phyloP scores from a whole-genome alignment of 2,797 vertebrate genomes.

The Sebastes itinus region DNA sequence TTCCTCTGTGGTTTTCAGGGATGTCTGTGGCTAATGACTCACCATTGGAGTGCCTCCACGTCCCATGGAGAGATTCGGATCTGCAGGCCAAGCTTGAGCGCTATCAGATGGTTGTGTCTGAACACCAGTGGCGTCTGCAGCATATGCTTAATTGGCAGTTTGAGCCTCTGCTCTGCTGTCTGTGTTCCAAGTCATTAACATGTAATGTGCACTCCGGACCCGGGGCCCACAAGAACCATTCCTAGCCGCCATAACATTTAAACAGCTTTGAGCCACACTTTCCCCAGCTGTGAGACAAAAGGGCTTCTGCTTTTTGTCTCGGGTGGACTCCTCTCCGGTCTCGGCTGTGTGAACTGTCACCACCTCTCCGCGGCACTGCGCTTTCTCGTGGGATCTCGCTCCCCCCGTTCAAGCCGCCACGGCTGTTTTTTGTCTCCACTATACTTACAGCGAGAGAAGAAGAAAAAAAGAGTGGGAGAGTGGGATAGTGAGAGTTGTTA shows the following conservation, averaged over 20 bases:
- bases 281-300: conserved; percentile 62
- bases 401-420: not conserved
- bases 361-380: conserved; percentile 23
- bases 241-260: conserved; percentile 61
- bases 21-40: conserved; percentile 74
- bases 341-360: conserved; percentile 55
- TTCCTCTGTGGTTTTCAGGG: conserved; percentile 62
- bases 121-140: conserved; percentile 72
- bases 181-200: conserved; percentile 81
- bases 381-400: conserved; percentile 44
- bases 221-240: conserved; percentile 59
- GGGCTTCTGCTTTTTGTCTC: conserved; percentile 63
- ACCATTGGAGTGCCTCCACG: conserved; percentile 66
- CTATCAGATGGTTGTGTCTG: conserved; percentile 73
- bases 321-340: conserved; percentile 9
- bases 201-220: conserved; percentile 75
- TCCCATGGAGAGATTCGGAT: conserved; percentile 66
- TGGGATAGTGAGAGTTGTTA: conserved; percentile 55
- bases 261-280: conserved; percentile 58
- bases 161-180: conserved; percentile 75
- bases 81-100: conserved; percentile 64
- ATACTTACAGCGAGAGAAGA: not conserved
- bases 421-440: conserved; percentile 42
- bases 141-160: conserved; percentile 82
- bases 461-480: not conserved